phyloP scores from a whole-genome alignment of 2,888 invertebrate genomes.

The Melieria picta region DNA sequence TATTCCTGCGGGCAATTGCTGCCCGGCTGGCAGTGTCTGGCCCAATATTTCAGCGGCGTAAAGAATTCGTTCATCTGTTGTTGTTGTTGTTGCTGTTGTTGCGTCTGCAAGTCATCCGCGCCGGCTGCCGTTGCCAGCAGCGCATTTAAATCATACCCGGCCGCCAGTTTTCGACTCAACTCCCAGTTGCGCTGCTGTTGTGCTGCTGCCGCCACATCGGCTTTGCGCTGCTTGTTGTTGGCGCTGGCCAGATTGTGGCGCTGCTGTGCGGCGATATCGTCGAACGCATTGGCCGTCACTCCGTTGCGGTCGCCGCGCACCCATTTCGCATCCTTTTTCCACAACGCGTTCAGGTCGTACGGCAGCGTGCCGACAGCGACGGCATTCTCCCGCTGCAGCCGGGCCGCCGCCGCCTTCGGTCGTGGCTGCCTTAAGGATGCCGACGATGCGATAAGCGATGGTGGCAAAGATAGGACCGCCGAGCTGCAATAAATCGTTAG shows the following conservation, averaged over 20 bases:
- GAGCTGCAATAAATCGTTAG: slow-evolving; percentile 60
- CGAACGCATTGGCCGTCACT: background rate
- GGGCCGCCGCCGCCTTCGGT: slow-evolving; percentile 17
- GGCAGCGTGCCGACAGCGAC: slow-evolving; percentile 30
- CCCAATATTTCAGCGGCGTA: slow-evolving; percentile 54
- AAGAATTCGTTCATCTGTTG: slow-evolving; percentile 46
- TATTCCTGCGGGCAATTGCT: slow-evolving; percentile 54
- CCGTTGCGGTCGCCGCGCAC: background rate
- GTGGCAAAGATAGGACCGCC: slow-evolving; percentile 61
- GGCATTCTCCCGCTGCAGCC: slow-evolving; percentile 25
- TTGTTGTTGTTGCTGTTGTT: slow-evolving; percentile 24
- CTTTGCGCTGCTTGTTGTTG: no score
- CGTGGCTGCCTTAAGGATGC: slow-evolving; percentile 53
- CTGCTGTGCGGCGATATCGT: slow-evolving; percentile 18
- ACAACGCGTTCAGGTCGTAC: background rate
- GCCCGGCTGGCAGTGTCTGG: slow-evolving; percentile 49
- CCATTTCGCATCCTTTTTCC: slow-evolving; percentile 9
- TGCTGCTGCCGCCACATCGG: background rate
- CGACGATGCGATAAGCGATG: slow-evolving; percentile 61
- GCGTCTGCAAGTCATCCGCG: slow-evolving; percentile 18
- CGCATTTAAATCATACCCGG: slow-evolving; percentile 52
- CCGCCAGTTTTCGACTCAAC: slow-evolving; percentile 53
- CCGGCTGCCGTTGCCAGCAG: slow-evolving; percentile 24
- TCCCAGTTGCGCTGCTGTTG: slow-evolving; percentile 35
- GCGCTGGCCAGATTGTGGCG: background rate